Evolutionary conservation across 2,113 vertebrate species (phyloP), one percentile per base, ranked within the genome.

Genomic region (Neogobius melanostomus): DNA sequence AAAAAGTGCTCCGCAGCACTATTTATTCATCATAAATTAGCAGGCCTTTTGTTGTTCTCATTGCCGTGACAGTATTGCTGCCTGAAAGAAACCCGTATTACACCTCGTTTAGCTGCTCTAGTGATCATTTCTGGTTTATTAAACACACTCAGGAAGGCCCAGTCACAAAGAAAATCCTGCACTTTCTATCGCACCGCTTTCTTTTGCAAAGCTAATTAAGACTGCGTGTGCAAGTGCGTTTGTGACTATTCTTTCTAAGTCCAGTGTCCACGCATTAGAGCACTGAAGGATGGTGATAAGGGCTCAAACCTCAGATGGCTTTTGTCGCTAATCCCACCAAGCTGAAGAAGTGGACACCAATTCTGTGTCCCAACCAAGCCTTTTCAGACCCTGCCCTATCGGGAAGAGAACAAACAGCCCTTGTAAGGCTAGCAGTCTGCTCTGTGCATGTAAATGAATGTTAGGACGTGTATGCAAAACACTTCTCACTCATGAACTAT

Each of bases 251-350:
- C 51, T 57, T 53, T 67, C 6, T 68, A 51, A 57, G 15, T 15
- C 50, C 4, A 52, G 45, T 21, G 54, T 57, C n/a, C 56, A 28
- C 59, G 52, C 57, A 53, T 46, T 66, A 45, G 76, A 79, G 60
- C 78, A 85, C 90, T 92, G 91, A 83, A 75, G 85, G 76, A 82
- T 64, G 53, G 68, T 75, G 88, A 91, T 91, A 92, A 90, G 82
- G 71, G 76, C 54, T 73, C 72, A 74, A 78, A 80, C 82, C 78
- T 82, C 68, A 36, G 49, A 63, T 79, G 43, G 77, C 76, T 85
- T 87, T 86, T 82, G 78, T 80, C 70, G 66, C 79, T 87, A 87
- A 87, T 89, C 88, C 83, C 71, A 50, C 56, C 77, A 28, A 52
- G 80, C 74, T 69, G 7, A 63, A 67, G 79, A 75, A 80, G 76